These are phyloP conservation scores for Megaceryle alcyon DNA, from an alignment of 2,797 vertebrate genomes.

Conservation along the genomic window DNA sequence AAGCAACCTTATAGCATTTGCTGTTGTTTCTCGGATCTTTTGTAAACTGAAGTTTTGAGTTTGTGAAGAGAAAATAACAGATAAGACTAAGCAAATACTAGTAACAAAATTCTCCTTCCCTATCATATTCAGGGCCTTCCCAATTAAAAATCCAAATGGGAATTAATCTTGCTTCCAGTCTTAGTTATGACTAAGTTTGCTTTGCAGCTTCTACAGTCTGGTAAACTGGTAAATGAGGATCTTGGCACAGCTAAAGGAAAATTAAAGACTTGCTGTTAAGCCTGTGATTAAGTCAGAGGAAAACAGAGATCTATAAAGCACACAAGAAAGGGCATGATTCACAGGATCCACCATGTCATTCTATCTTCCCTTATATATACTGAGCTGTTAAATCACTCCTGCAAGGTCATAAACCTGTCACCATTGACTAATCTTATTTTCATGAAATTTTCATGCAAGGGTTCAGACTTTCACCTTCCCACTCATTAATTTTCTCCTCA, in stretches of 20 bases:
- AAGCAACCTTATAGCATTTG: slow-evolving; percentile 14
- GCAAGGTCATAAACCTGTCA: not conserved
- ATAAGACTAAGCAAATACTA: not conserved
- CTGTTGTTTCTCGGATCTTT: not conserved
- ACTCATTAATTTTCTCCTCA: not conserved
- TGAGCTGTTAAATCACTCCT: not conserved
- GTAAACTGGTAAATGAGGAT: slow-evolving; percentile 16
- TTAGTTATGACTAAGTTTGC: not conserved
- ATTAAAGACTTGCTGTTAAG: slow-evolving; percentile 14
- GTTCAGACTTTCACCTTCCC: not conserved
- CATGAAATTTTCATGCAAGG: not conserved
- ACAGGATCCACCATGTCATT: slow-evolving; percentile 18
- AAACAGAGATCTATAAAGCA: not conserved
- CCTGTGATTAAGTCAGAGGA: not conserved
- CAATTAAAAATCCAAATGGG: not conserved
- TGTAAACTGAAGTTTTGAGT: not conserved
- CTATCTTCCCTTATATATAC: not conserved
- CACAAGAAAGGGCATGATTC: slow-evolving; percentile 13
- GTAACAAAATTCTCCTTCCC: not conserved
- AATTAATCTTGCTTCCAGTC: not conserved
- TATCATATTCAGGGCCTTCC: not conserved
- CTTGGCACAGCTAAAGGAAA: slow-evolving; percentile 26
- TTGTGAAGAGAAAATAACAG: not conserved
- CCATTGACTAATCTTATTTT: not conserved
- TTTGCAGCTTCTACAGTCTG: not conserved